phyloP scores from a whole-genome alignment of 2,113 vertebrate species.

The Lichenostomus cassidix region DNA sequence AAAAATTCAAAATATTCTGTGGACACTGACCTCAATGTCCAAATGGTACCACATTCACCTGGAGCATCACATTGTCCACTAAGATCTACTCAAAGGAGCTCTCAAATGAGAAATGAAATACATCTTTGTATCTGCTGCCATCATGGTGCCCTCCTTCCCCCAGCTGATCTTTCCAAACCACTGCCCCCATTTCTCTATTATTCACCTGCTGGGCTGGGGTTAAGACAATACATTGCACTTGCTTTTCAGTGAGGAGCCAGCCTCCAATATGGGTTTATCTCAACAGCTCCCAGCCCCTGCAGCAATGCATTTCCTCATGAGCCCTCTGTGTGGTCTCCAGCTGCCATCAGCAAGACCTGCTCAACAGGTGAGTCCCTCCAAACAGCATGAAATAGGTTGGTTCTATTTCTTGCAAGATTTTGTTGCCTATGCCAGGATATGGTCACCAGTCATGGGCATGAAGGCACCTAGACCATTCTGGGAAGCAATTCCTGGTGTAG shows the following conservation, averaged over 20 bases:
- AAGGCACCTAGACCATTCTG: background rate
- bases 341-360: background rate
- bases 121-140: background rate
- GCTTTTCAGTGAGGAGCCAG: background rate
- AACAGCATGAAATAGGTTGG: background rate
- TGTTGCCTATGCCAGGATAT: background rate
- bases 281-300: background rate
- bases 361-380: background rate
- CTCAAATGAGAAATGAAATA: background rate
- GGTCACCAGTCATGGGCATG: background rate
- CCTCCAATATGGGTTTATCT: background rate
- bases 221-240: background rate
- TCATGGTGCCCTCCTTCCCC: background rate
- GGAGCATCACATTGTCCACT: background rate
- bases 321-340: background rate
- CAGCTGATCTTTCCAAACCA: background rate
- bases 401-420: background rate
- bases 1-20: background rate
- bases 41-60: background rate
- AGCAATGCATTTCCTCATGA: background rate
- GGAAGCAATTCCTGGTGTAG: background rate
- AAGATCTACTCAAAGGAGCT: background rate
- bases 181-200: background rate
- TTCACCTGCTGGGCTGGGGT: background rate
- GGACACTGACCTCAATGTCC: background rate